Conservation (phyloP, 1,140 invertebrate species). For the Drosophila kohkoa region DNA sequence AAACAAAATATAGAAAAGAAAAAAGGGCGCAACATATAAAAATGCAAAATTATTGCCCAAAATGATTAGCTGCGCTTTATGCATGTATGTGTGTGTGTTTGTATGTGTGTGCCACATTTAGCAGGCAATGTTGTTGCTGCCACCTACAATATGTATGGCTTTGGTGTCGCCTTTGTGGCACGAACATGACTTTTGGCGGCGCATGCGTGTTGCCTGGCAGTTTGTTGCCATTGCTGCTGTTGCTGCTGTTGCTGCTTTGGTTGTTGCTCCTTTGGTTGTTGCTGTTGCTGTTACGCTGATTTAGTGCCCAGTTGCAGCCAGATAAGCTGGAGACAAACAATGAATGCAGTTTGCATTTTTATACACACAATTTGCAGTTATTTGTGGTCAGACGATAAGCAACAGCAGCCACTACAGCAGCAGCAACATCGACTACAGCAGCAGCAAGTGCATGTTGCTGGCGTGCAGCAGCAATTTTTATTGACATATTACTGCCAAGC, state of each 20-base stretch:
- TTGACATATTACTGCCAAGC: constrained; percentile 68
- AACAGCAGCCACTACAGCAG: constrained; percentile 16
- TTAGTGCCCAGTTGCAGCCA: constrained; percentile 64
- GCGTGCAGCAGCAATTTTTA: constrained; percentile 40
- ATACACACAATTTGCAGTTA: constrained; percentile 79
- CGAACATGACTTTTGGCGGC: constrained; percentile 82
- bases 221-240: constrained; percentile 67
- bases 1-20: constrained; percentile 18
- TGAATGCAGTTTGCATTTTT: constrained; percentile 74
- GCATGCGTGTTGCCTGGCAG: constrained; percentile 81
- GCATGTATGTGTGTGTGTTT: constrained; percentile 19
- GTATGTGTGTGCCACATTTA: constrained; percentile 43
- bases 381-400: constrained; percentile 69
- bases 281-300: constrained; percentile 64
- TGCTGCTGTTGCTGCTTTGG: constrained; percentile 41
- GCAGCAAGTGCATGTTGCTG: constrained; percentile 58
- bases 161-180: constrained; percentile 79
- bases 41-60: constrained; percentile 70
- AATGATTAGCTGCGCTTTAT: constrained; percentile 53
- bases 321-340: constrained; percentile 76
- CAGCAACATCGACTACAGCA: constrained; percentile 19
- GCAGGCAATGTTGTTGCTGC: constrained; percentile 50
- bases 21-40: constrained; percentile 59
- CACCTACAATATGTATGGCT: constrained; percentile 81
- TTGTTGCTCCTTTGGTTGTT: constrained; percentile 31